Evolutionary conservation across 2,888 invertebrate genomes (phyloP), one percentile per base, ranked within the genome.

Genomic region (Blastobasis lacticolella): DNA sequence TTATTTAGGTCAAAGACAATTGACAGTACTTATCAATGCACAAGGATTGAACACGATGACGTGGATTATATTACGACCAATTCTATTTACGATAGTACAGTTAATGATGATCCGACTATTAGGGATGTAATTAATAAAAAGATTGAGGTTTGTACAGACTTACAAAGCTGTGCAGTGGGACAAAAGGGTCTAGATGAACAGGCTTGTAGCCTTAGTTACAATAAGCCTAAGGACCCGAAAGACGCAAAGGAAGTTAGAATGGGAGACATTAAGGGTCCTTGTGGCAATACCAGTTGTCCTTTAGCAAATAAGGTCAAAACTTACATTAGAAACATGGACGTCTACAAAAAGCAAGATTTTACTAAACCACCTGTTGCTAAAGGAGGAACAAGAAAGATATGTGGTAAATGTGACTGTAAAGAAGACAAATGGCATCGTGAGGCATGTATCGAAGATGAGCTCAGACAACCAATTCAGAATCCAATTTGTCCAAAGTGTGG

Each of bases 201-300:
- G 7, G 63, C 57, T 49, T 81, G 81, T 57, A 58, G 66, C 37
- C 72, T 71, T 45, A 57, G 48, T 4, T 57, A 57, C 43, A 23
- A 23, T 23, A 23, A 23, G 3, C n/a, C 9, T 42, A 42, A 9
- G 5, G 57, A 58, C 23, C 49, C 57, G 38, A 71, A 71, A 56
- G 61, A 78, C 10, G 76, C 82, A 36, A 71, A 80, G 50, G 83
- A 83, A 57, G 78, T 88, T 48, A 76, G 75, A 59, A 88, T 88
- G 86, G 87, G 88, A 52, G 87, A 88, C 57, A 88, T 88, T 42
- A 71, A 65, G 43, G 88, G 88, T 4, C 87, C 88, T 1, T 88
- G 88, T 64, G 88, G 88, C 46, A 88, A 88, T 62, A 51, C 71
- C 37, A 86, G 81, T 49, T 88, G 88, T 61, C 63, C 74, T 43